Base-by-base conservation (phyloP, 2,113 vertebrate species). In the Perognathus longimembris region DNA sequence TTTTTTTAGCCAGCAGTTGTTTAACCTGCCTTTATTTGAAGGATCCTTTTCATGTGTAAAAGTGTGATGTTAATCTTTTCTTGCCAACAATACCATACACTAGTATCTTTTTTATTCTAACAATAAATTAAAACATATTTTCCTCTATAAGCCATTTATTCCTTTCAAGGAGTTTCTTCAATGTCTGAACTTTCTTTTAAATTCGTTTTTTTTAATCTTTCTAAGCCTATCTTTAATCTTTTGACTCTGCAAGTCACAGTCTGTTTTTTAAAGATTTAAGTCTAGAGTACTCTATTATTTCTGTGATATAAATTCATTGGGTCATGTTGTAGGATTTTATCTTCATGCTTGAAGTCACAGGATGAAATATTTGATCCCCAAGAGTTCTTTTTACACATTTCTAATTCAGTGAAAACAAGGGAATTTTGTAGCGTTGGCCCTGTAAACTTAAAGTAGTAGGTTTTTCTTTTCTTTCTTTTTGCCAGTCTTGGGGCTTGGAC, bases 261-360 rank as follows among this genome's bases (percentile, higher is more conserved):
- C 86, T 95, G 45, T 22, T 59, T 92, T 94, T 91, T 73, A 71
- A 89, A 96, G 34, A 69, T 84, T 91, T 84, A 69, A 80, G 21
- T 87, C 63, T 93, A 40, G 42, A 89, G 26, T 66, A 67, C 4
- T 10, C 18, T 85, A 1, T 91, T 86, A 71, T 54, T 90, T 93
- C 78, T 91, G 54, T 67, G 71, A 71, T 90, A 32, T 80, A 91
- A 86, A 87, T 95, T 90, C 17, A 90, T 64, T 64, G 69, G 50
- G n/a, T 90, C 30, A 38, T 71, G 9, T 81, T 42, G 74, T 61
- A 89, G 87, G 73, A 92, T 73, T 92, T 94, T 81, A 40, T 91
- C 40, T 91, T 95, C 45, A 74, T 85, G 18, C 11, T 92, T n/a
- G 3, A 91, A 95, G 42, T 94, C 64, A 85, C 69, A 63, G n/a